A percentile compares a stretch with the other conserved stretches of the same genome.
Evolutionary conservation across 2,797 vertebrate genomes (phyloP).

Genomic region (Enteromius paludinosus): DNA sequence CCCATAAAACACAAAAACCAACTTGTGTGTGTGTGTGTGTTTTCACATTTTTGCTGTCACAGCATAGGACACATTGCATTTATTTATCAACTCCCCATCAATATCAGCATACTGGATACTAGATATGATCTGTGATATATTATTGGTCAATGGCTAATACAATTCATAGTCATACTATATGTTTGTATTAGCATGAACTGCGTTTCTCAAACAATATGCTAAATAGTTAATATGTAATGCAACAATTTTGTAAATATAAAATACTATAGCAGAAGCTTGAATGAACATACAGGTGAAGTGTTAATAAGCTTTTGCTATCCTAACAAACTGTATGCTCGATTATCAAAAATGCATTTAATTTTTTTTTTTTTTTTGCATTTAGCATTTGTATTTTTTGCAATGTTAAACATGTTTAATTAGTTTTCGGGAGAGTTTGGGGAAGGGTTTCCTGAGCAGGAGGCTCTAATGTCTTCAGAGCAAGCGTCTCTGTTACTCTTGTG

Average conservation of each 20-base stretch:
- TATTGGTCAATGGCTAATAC: not conserved
- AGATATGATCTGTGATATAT: not conserved
- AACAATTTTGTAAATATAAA: not conserved
- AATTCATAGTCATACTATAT: not conserved
- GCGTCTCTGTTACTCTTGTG: not conserved
- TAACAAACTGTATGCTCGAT: not conserved
- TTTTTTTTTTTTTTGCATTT: not conserved
- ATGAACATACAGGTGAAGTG: not conserved
- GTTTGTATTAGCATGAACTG: not conserved
- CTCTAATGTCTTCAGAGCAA: not conserved
- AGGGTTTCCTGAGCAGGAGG: not conserved
- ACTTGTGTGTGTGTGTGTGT: too few species aligned
- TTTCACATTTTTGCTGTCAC: too few species aligned
- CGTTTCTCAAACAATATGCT: not conserved
- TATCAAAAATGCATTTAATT: not conserved
- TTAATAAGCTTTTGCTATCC: not conserved
- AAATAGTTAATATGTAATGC: not conserved
- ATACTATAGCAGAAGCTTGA: not conserved
- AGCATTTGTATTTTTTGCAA: not conserved
- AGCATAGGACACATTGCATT: too few species aligned
- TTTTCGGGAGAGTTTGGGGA: not conserved
- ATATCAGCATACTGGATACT: not conserved
- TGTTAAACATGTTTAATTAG: conserved; percentile 55
- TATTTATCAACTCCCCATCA: not conserved
- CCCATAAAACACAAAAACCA: too few species aligned